Evolutionary conservation across 2,797 vertebrate species (phyloP), one percentile per base, ranked within the genome.

Genomic region (Clarias pachynema): DNA sequence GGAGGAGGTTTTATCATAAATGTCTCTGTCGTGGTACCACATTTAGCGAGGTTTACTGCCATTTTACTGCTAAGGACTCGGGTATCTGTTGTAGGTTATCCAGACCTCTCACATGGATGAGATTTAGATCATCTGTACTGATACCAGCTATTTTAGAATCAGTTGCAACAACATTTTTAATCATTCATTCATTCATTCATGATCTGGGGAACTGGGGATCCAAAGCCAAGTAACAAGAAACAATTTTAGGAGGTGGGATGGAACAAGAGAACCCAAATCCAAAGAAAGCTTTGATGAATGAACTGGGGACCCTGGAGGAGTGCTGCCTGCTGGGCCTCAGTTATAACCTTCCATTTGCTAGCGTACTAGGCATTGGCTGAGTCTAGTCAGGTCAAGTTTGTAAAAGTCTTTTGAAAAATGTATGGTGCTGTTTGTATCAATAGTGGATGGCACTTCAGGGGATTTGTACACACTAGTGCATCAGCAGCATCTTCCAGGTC

Each of bases 381-480:
- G 18, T 59, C 60, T 1, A 60, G 10, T 63, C 8, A 63, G 37
- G 37, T 49, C 37, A 80, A 29, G 24, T 65, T 79, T 44, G 24
- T 29, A 0, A 63, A 79, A 44, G 18, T 24, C 31, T 78, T 78
- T 60, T 78, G 31, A 78, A 60, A 57, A 60, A 78, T 78, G 20
- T 34, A 57, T n/a, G n/a, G 72, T 78, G 20, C 20, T 37, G 20
- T 37, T 8, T 2, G 1, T 40, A 62, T 40, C 9, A 79, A 37
- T n/a, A 60, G 57, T 79, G 31, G 20, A 62, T 16, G 22, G 79
- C 65, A 22, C 63, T 20, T 80, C 62, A 53, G 40, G 26, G 34
- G 78, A 80, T 66, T 49, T 65, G 14, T 79, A 49, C 37, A 49
- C 37, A 65, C 24, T 49, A 49, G 57, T 79, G 40, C 62, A 80